A percentile compares a stretch with the other conserved stretches of the same genome.
Evolutionary conservation across 2,797 vertebrate species (phyloP).

Genomic region (Pipistrellus pipistrellus): DNA sequence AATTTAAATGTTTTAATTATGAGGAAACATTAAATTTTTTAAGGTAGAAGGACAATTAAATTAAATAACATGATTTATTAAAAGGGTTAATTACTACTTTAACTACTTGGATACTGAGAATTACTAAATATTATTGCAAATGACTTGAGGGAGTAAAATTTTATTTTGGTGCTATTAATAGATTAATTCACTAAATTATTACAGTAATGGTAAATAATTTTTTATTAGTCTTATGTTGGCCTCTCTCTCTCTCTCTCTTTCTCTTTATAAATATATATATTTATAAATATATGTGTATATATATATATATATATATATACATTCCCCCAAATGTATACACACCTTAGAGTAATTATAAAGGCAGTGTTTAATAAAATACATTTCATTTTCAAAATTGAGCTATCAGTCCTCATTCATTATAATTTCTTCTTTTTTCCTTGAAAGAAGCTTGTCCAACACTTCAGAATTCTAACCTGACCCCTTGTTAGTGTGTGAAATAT

Average conservation of each 20-base stretch:
- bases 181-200: conserved; percentile 55
- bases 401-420: background rate
- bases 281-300: too few relatives aligned
- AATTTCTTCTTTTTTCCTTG: background rate
- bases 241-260: background rate
- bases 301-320: background rate
- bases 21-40: conserved; percentile 57
- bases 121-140: conserved; percentile 70
- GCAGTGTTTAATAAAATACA: too few relatives aligned
- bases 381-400: too few relatives aligned
- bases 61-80: conserved; percentile 70
- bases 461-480: background rate
- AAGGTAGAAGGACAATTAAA: conserved; percentile 67
- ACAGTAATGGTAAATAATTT: conserved; percentile 51
- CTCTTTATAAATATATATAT: too few relatives aligned
- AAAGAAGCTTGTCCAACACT: background rate
- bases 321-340: background rate
- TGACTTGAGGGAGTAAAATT: conserved; percentile 73
- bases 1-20: conserved; percentile 75
- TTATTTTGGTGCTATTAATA: conserved; percentile 66
- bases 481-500: background rate
- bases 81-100: conserved; percentile 68
- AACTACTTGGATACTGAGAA: conserved; percentile 43
- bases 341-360: too few relatives aligned
- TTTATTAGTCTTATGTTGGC: conserved; percentile 28